Conservation (phyloP, 2,888 invertebrate species). For the Andrena bucephala region DNA sequence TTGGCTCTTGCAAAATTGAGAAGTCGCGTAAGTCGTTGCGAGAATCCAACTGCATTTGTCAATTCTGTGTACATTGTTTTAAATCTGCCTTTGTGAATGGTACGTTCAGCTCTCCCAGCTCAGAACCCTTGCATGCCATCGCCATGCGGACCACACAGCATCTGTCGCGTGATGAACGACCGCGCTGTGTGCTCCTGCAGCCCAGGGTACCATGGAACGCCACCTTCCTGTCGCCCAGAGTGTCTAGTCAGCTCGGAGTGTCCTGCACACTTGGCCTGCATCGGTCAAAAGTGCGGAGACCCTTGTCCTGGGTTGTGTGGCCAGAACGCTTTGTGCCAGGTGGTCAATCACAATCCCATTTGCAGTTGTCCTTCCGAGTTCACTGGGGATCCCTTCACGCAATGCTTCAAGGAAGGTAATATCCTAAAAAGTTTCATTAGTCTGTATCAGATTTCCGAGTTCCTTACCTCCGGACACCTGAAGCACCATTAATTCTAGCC, state of each 20-base stretch:
- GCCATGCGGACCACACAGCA: conserved; percentile 88
- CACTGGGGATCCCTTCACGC: conserved; percentile 88
- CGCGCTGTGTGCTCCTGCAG: conserved; percentile 88
- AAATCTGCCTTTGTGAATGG: not conserved
- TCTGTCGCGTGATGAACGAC: conserved; percentile 86
- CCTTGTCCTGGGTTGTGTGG: conserved; percentile 89
- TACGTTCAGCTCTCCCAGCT: conserved; percentile 78
- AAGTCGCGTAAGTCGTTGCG: conserved; percentile 64
- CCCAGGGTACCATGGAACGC: conserved; percentile 87
- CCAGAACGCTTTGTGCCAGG: conserved; percentile 87
- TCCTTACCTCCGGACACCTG: too few species aligned
- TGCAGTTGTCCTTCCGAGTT: conserved; percentile 88
- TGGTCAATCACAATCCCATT: conserved; percentile 88
- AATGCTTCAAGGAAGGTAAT: conserved; percentile 85
- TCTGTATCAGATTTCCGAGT: too few species aligned
- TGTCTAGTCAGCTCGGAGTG: conserved; percentile 88
- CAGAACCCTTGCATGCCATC: conserved; percentile 87
- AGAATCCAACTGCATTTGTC: not conserved
- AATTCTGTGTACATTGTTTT: not conserved
- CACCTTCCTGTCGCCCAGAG: conserved; percentile 88
- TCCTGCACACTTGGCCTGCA: conserved; percentile 87
- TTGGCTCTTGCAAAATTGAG: conserved; percentile 89
- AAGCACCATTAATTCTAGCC: too few species aligned
- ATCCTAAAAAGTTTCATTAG: too few species aligned
- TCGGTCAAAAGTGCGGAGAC: conserved; percentile 88